These are phyloP conservation scores for Acrobasis repandana DNA, from an alignment of 2,888 invertebrate genomes.

Conservation along the genomic window DNA sequence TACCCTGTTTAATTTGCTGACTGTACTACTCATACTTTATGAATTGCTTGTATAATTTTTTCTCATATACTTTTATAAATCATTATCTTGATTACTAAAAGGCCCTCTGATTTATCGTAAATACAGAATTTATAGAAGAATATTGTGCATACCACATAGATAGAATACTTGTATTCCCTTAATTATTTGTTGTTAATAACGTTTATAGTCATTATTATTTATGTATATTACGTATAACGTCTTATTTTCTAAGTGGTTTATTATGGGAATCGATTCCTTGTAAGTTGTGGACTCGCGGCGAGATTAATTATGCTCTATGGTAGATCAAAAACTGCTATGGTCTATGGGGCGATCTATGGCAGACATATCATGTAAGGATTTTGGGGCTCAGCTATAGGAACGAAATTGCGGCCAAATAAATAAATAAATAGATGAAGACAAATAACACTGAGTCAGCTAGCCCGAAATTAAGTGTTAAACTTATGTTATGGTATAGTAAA, in stretches of 20 bases:
- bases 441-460: too few species aligned
- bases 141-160: constrained; percentile 17
- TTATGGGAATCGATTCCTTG: not conserved
- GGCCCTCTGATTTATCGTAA: not conserved
- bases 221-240: constrained; percentile 55
- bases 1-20: not conserved
- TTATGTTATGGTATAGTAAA: too few species aligned
- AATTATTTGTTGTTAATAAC: constrained; percentile 47
- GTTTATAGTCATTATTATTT: constrained; percentile 54
- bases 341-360: not conserved
- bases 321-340: too few species aligned
- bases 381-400: too few species aligned
- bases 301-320: not conserved
- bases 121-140: constrained; percentile 10
- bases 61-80: not conserved
- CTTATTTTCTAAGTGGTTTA: constrained; percentile 34
- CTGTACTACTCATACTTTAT: not conserved
- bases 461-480: too few species aligned
- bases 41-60: not conserved
- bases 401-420: too few species aligned
- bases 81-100: not conserved
- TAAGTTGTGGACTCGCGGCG: not conserved
- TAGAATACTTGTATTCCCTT: constrained; percentile 35
- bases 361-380: not conserved
- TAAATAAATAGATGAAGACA: too few species aligned